Evolutionary conservation across 1,140 invertebrate species (phyloP), one percentile per base, ranked within the genome.

Genomic region (Pachyrhynchus sulphureomaculatus): DNA sequence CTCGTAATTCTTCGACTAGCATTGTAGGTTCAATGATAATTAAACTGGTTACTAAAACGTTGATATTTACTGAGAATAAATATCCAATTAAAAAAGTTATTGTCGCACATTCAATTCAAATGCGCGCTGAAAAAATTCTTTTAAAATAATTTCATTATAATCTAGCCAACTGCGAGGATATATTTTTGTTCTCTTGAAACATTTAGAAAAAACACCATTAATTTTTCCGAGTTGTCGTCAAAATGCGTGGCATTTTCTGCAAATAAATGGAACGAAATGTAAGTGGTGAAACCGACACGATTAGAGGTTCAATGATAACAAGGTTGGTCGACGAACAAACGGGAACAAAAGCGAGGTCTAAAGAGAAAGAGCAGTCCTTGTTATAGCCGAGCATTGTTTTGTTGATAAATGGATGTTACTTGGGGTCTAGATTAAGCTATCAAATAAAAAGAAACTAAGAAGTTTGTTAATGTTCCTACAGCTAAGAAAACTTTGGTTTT

Each of bases 241-340:
- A 56, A 56, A 56, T 44, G 53, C 39, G 53, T 56, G 53, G 44
- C 34, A 48, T 49, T 48, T 58, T 49, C 42, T 13, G 39, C 42
- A 58, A 58, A 58, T 49, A 58, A 49, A 58, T 58, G 55, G 45
- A 29, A 58, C 32, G 55, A 41, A 58, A 58, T 58, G 55, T 58
- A 58, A 58, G 55, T 49, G 42, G 55, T 41, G 44, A 58, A 58
- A 58, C 45, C 42, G 44, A 48, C 45, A 49, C 55, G 55, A 58
- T 58, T 58, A 58, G 42, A 48, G 44, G 42, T 49, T 48, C 44
- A 47, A 58, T 47, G 45, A 58, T 48, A 58, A 58, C 45, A 57
- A 47, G 55, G 45, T 58, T 58, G 55, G 42, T 58, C 42, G 45
- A 10, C 55, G 55, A 58, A 45, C 45, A 34, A 56, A 45, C 39